phyloP scores from a whole-genome alignment of 2,888 invertebrate species.

The Drosophila anomalipes region DNA sequence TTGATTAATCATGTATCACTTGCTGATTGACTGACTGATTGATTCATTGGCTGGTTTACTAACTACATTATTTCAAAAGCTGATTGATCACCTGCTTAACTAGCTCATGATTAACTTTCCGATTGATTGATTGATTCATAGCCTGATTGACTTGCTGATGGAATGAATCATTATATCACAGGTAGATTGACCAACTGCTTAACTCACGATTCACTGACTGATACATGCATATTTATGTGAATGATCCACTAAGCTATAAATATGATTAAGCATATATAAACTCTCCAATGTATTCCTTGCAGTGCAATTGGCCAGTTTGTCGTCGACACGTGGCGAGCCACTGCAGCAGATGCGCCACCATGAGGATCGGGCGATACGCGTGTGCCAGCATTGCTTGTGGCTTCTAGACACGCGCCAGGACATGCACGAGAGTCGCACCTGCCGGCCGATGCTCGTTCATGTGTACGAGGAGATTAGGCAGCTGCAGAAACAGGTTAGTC shows the following conservation, averaged over 20 bases:
- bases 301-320: conserved; percentile 83
- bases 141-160: not conserved
- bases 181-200: not conserved
- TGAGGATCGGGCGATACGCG: conserved; percentile 88
- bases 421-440: conserved; percentile 92
- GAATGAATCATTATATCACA: not conserved
- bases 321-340: conserved; percentile 77
- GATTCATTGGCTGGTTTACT: too few species aligned
- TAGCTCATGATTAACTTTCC: not conserved
- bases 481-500: conserved; percentile 90
- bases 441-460: conserved; percentile 91
- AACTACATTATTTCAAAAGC: too few species aligned
- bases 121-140: not conserved
- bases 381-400: conserved; percentile 92
- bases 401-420: conserved; percentile 91
- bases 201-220: not conserved
- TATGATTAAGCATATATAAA: not conserved
- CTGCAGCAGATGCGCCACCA: conserved; percentile 61
- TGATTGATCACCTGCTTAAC: too few species aligned
- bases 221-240: not conserved
- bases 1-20: not conserved
- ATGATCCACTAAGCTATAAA: not conserved
- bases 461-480: conserved; percentile 93
- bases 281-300: conserved; percentile 31
- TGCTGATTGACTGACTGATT: too few species aligned